Evolutionary conservation across 2,113 vertebrate genomes (phyloP), one percentile per base, ranked within the genome.

Genomic region (Campylomormyrus numenius): DNA sequence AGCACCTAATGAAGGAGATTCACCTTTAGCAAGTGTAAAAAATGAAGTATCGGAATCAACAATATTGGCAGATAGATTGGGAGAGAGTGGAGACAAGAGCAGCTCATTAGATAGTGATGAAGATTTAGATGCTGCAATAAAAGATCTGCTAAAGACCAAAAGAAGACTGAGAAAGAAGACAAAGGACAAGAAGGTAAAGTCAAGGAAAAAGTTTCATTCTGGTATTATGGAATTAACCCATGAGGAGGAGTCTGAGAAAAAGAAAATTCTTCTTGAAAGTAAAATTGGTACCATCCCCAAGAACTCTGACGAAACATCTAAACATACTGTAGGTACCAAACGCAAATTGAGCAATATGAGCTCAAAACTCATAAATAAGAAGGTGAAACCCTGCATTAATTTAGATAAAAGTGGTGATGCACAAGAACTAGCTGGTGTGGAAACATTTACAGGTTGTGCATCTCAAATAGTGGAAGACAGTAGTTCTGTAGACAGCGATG

Each of bases 71-170:
- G 91, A 88, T 11, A 90, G 91, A 88, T 88, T 58, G 1, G 93
- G 93, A 86, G 92, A 95, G 87, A 96, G 96, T 0, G 97, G 93
- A 31, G 98, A 98, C 89, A 98, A 99, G 93, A 99, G 98, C 95
- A 99, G 98, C 89, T 99, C 98, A 0, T 94, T 99, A 87, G 98
- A 99, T 94, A 99, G 98, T 0, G 98, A 99, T 9, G 98, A 98
- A 92, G 98, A 99, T 91, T 95, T 99, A 0, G 98, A 99, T 21
- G 96, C 96, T 0, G 98, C 98, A 21, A 99, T 98, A 90, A 99
- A 98, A 95, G 98, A 99, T 92, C 92, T 99, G 87, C 91, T 99
- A 2, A 94, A 96, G 48, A 99, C 98, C 7, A 99, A 98, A 93
- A 97, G 96, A 85, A 98, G 96, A 90, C 93, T 96, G 19, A 97